Percentiles rank a stretch among this genome's conserved stretches.
These are phyloP conservation scores for Enteromius radiatus DNA, from an alignment of 2,797 vertebrate genomes.

Conservation along the genomic window DNA sequence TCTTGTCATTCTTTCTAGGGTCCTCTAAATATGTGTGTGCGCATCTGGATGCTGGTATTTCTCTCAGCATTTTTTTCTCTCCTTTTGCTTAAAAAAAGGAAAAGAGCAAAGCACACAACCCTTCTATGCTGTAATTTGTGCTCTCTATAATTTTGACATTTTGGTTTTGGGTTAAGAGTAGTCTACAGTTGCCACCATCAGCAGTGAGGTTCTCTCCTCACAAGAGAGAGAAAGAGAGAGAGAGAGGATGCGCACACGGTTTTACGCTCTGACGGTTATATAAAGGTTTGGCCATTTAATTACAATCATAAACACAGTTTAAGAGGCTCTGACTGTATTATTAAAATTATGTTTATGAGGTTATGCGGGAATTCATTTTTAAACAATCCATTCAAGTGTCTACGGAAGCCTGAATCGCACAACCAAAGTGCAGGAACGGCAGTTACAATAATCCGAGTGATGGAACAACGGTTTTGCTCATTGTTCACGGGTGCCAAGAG, in stretches of 20 bases:
- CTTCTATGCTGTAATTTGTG: conserved; percentile 75
- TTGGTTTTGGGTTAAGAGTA: conserved; percentile 80
- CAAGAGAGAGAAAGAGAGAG: conserved; percentile 24
- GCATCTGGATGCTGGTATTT: conserved; percentile 23
- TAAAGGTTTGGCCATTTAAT: conserved; percentile 77
- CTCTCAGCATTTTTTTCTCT: conserved; percentile 12
- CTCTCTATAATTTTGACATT: conserved; percentile 79
- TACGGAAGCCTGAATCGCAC: conserved; percentile 18
- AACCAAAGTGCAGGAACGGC: conserved; percentile 13
- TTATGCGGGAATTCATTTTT: conserved; percentile 51
- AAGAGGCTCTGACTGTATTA: conserved; percentile 71
- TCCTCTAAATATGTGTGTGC: not conserved
- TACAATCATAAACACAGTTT: conserved; percentile 79
- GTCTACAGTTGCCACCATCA: conserved; percentile 71
- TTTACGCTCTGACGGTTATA: conserved; percentile 68
- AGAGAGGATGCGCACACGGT: conserved; percentile 52
- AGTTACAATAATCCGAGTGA: conserved; percentile 52
- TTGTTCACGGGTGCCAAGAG: conserved; percentile 50
- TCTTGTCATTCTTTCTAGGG: conserved; percentile 9
- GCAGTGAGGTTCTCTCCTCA: conserved; percentile 62
- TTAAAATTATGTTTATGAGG: conserved; percentile 73
- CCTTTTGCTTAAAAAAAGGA: conserved; percentile 36
- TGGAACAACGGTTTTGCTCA: conserved; percentile 38
- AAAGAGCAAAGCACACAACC: conserved; percentile 46
- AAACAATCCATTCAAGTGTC: conserved; percentile 30